Evolutionary conservation across 2,113 vertebrate genomes (phyloP), one percentile per base, ranked within the genome.

Genomic region (Etheostoma spectabile): DNA sequence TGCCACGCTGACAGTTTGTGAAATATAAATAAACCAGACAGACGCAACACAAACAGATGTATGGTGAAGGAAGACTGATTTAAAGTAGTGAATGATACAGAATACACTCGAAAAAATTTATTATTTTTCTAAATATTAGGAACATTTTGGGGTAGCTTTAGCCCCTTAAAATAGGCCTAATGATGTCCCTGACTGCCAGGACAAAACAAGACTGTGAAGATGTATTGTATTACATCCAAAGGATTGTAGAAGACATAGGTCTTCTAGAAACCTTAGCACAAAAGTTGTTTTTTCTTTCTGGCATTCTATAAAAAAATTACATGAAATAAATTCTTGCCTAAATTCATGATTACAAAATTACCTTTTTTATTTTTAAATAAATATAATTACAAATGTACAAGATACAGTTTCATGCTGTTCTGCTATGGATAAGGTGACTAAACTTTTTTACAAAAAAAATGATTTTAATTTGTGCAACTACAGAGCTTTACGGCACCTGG

Each of bases 181-280:
- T 35, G 35, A 35, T 35, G 35, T 35, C 35, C 6, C 35, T 35
- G 35, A 1, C 6, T 8, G 30, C 30, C 30, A 30, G 30, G 30
- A 30, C 1, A 67, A 83, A 75, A 52, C 38, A 69, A 70, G 27
- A 59, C 19, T 46, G 60, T 49, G 16, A 51, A 21, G 2, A 65
- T 45, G 35, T 21, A 59, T 46, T 74, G 19, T 35, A 38, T 49
- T 82, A 51, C 63, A 13, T 38, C 18, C 12, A 13, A 8, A 21
- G 8, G 35, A 4, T 42, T 27, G 42, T 14, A 33, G 6, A 38
- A 8, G n/a, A 67, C 11, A 24, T 38, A 35, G 35, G 24, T 16
- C 10, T 2, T 1, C 18, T 1, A 52, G 12, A 33, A 15, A 35
- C 45, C 18, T 67, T 18, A 11, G 3, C 7, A 38, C 38, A 22